Conservation (phyloP, 1,140 invertebrate genomes). For the Telenomus remus region DNA sequence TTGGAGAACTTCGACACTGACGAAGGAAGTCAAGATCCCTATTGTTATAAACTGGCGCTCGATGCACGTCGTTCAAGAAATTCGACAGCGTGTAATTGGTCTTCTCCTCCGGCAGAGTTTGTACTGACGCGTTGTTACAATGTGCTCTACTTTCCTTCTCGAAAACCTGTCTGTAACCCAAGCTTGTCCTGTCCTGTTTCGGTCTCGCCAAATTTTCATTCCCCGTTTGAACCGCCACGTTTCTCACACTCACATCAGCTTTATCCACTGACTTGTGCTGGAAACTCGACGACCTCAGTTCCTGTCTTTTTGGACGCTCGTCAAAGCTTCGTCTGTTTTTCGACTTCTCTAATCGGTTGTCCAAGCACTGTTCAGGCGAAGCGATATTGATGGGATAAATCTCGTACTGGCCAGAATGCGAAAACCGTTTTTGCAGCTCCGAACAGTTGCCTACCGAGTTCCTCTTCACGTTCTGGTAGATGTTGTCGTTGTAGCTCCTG, state of each 20-base stretch:
- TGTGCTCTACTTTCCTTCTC: slow-evolving; percentile 41
- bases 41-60: slow-evolving; percentile 32
- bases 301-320: neutral
- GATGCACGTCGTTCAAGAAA: slow-evolving; percentile 25
- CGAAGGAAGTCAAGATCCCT: slow-evolving; percentile 28
- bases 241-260: slow-evolving; percentile 40
- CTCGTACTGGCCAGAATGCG: slow-evolving; percentile 32
- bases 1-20: slow-evolving; percentile 20
- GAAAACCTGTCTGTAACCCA: slow-evolving; percentile 40
- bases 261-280: neutral
- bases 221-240: slow-evolving; percentile 51
- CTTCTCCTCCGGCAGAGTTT: slow-evolving; percentile 45
- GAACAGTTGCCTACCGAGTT: slow-evolving; percentile 45
- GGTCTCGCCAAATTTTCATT: slow-evolving; percentile 22
- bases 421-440: slow-evolving; percentile 37
- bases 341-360: too few relatives aligned
- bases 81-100: slow-evolving; percentile 27
- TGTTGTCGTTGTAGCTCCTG: slow-evolving; percentile 21
- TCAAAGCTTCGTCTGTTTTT: neutral
- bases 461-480: slow-evolving; percentile 39
- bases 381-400: slow-evolving; percentile 31
- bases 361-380: too few relatives aligned
- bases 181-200: slow-evolving; percentile 37
- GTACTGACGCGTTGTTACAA: slow-evolving; percentile 61
- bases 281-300: neutral